These are phyloP conservation scores for Sebastes flavidus DNA, from an alignment of 2,797 vertebrate species.

Conservation along the genomic window DNA sequence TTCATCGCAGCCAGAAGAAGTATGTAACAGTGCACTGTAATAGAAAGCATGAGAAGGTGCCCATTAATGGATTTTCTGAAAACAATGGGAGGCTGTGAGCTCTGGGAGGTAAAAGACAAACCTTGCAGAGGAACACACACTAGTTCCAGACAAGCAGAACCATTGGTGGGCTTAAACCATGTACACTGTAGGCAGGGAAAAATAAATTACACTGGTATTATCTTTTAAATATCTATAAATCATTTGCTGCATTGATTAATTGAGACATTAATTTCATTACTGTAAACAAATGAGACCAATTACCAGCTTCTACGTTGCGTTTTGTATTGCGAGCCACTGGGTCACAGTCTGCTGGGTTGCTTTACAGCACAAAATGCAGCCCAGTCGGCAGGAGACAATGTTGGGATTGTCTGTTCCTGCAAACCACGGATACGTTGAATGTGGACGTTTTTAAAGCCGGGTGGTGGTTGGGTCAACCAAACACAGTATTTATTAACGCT, in stretches of 20 bases:
- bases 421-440: neutral
- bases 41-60: slow-evolving; percentile 37
- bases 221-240: slow-evolving; percentile 50
- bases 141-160: neutral
- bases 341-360: neutral
- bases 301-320: neutral
- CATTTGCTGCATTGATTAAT: slow-evolving; percentile 38
- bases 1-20: slow-evolving; percentile 49
- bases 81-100: slow-evolving; percentile 51
- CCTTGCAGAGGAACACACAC: slow-evolving; percentile 29
- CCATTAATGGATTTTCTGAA: slow-evolving; percentile 57
- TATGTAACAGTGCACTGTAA: slow-evolving; percentile 36
- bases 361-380: neutral
- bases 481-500: no score
- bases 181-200: neutral
- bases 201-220: slow-evolving; percentile 25
- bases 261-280: slow-evolving; percentile 24
- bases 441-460: no score
- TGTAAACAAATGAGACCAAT: slow-evolving; percentile 30
- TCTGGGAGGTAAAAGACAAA: slow-evolving; percentile 26
- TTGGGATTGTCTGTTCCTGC: neutral
- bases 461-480: no score
- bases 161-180: neutral
- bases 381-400: neutral
- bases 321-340: neutral